Conservation (phyloP, 2,797 vertebrate species). For the Sebastes hopkinsi region DNA sequence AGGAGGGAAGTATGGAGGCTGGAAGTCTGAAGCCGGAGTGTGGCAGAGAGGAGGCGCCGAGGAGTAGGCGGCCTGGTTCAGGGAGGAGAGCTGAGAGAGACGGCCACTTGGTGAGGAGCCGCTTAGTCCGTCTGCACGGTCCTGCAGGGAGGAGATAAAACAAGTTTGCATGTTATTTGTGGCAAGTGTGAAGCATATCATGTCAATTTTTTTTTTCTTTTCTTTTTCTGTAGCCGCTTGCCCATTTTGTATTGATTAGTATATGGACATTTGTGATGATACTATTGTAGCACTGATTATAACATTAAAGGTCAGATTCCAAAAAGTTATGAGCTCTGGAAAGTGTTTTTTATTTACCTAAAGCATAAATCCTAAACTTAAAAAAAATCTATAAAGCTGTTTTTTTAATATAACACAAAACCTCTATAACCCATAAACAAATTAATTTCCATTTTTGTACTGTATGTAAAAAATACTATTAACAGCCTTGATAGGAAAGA, state of each 20-base stretch:
- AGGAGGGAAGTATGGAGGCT: constrained; percentile 97
- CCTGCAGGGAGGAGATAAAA: constrained; percentile 75
- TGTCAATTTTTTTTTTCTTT: no score
- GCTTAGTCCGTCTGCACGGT: constrained; percentile 92
- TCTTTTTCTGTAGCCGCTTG: no score
- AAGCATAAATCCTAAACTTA: background rate
- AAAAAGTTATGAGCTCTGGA: background rate
- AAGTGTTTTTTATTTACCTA: background rate
- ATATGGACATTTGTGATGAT: no score
- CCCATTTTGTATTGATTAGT: no score
- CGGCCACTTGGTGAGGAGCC: constrained; percentile 86
- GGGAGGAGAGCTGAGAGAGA: constrained; percentile 91
- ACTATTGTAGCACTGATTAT: fast-evolving
- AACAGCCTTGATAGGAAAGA: no score
- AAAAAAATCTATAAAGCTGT: background rate
- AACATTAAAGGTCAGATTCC: background rate
- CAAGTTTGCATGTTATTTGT: no score
- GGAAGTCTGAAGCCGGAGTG: constrained; percentile 95
- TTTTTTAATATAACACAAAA: background rate
- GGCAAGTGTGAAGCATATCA: no score
- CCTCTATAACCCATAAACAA: background rate
- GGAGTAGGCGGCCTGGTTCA: constrained; percentile 92
- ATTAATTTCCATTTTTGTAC: background rate
- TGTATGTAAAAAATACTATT: no score
- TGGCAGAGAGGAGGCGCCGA: constrained; percentile 94